Percentiles rank a stretch among this genome's conserved stretches.
These are phyloP conservation scores for Pica pica DNA, from an alignment of 2,113 vertebrate species.

Conservation along the genomic window DNA sequence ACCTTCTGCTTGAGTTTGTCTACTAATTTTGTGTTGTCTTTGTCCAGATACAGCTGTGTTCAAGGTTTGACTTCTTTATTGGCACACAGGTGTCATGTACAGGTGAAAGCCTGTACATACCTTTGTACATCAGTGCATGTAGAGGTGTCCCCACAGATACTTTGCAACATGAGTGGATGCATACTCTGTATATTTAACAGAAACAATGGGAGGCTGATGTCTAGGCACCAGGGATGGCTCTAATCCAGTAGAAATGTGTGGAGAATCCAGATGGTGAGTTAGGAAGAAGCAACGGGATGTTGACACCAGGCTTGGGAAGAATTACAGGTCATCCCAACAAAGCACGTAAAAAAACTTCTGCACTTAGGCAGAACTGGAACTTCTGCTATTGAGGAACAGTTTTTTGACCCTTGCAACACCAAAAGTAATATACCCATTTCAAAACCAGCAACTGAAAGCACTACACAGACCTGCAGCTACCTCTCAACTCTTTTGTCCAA, in stretches of 20 bases:
- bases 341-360: neutral
- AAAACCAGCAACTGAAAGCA: neutral
- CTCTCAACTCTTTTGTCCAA: neutral
- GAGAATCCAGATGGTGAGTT: neutral
- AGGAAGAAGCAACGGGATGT: neutral
- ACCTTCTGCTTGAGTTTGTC: neutral
- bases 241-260: neutral
- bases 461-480: neutral
- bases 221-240: neutral
- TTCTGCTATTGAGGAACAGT: neutral
- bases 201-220: neutral
- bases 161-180: neutral
- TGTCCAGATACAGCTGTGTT: neutral
- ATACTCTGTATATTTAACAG: neutral
- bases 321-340: neutral
- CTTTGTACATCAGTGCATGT: accelerated
- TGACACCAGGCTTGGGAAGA: neutral
- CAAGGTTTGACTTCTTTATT: neutral
- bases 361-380: neutral
- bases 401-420: neutral
- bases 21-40: neutral
- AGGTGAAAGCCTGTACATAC: neutral
- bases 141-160: neutral
- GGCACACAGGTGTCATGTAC: too few relatives aligned
- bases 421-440: neutral